Evolutionary conservation across 2,113 vertebrate genomes (phyloP).

Genomic region (Triplophysa siluroides): DNA sequence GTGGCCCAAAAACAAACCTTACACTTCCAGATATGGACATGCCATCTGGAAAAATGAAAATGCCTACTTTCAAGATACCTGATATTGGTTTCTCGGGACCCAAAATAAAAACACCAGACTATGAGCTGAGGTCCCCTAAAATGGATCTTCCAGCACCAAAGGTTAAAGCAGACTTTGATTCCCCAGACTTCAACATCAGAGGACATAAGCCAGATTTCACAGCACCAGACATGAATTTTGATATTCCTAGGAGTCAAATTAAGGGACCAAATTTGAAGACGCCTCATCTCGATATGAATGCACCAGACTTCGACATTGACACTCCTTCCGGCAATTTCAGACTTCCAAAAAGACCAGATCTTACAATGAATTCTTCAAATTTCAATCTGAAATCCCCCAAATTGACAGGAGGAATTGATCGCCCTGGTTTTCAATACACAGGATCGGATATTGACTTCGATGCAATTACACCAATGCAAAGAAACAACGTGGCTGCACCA

Average conservation of each 20-base stretch:
- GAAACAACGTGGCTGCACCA: conserved; percentile 48
- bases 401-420: conserved; percentile 59
- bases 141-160: conserved; percentile 14
- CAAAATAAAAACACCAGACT: conserved; percentile 43
- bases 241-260: conserved; percentile 37
- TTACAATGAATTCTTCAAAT: conserved; percentile 50
- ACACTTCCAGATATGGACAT: conserved; percentile 56
- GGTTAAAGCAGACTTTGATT: conserved; percentile 41
- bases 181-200: conserved; percentile 46
- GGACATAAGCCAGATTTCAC: conserved; percentile 26
- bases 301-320: conserved; percentile 45
- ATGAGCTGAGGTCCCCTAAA: conserved; percentile 34
- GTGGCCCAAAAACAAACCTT: conserved; percentile 50
- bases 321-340: conserved; percentile 13
- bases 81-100: conserved; percentile 36
- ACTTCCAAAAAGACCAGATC: conserved; percentile 31
- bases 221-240: conserved; percentile 20
- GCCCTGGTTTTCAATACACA: conserved; percentile 42
- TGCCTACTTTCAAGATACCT: conserved; percentile 44
- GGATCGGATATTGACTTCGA: conserved; percentile 57
- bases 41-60: conserved; percentile 50
- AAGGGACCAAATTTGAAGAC: conserved; percentile 44
- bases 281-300: conserved; percentile 47
- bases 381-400: conserved; percentile 51
- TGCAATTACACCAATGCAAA: conserved; percentile 33